phyloP scores from a whole-genome alignment of 2,888 invertebrate genomes.

The Lycocerus yunnanus region DNA sequence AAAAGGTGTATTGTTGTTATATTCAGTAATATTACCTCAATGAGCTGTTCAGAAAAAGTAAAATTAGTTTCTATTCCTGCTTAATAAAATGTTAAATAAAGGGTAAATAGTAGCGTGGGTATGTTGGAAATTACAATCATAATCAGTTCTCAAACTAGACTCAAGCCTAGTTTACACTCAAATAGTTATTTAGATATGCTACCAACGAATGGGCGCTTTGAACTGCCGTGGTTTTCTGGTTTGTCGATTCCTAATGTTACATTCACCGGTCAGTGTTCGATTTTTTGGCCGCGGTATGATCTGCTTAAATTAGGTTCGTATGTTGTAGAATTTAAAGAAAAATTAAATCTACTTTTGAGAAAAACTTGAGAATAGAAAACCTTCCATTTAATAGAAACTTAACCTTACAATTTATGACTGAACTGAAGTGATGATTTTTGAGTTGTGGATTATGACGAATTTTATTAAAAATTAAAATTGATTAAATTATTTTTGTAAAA shows the following conservation, averaged over 20 bases:
- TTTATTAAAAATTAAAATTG: background rate
- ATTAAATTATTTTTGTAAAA: background rate
- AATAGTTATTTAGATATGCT: too few species aligned
- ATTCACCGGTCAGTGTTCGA: background rate
- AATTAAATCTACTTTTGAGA: too few species aligned
- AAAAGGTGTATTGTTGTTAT: too few species aligned
- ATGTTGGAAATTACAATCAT: background rate
- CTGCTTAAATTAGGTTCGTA: background rate
- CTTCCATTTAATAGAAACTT: background rate
- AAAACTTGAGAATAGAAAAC: too few species aligned
- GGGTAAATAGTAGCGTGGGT: background rate
- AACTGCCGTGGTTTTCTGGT: too few species aligned
- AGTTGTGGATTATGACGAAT: background rate
- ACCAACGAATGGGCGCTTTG: too few species aligned
- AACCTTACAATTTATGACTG: background rate
- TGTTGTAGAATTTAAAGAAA: too few species aligned
- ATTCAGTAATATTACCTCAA: background rate
- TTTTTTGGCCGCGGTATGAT: background rate
- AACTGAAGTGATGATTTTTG: too few species aligned
- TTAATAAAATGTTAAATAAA: too few species aligned
- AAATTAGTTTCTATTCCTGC: background rate
- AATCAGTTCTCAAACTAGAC: too few species aligned
- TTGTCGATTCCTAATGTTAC: background rate
- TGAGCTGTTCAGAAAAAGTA: background rate
- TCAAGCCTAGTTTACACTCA: too few species aligned